A percentile compares a stretch with the other conserved stretches of the same genome.
phyloP scores from a whole-genome alignment of 2,797 vertebrate species.

The Eremophila alpestris region DNA sequence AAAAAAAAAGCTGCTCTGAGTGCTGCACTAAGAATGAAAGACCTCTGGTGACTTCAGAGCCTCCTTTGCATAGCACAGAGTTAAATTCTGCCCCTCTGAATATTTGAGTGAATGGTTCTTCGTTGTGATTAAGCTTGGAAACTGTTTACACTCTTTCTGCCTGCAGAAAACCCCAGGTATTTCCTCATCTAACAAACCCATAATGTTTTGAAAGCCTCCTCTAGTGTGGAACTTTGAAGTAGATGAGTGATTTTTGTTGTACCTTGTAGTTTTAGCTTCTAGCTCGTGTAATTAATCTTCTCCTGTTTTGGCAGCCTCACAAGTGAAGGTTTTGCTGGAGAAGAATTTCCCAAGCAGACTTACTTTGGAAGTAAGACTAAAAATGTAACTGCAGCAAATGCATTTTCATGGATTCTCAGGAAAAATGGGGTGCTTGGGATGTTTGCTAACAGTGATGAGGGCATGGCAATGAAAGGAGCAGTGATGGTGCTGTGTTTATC shows the following conservation, averaged over 20 bases:
- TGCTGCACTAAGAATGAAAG: background rate
- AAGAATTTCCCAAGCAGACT: background rate
- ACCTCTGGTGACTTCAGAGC: background rate
- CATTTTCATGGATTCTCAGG: background rate
- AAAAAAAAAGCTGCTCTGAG: background rate
- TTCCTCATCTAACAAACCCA: background rate
- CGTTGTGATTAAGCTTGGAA: background rate
- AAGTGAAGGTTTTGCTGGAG: background rate
- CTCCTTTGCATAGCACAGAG: background rate
- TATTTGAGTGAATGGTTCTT: background rate
- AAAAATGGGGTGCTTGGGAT: background rate
- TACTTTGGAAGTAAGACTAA: background rate
- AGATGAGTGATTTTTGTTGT: background rate
- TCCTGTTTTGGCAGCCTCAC: background rate
- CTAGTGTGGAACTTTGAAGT: background rate
- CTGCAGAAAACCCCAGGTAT: background rate
- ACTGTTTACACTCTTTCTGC: background rate
- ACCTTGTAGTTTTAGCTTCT: background rate
- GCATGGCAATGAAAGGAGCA: background rate
- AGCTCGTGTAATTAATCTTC: background rate
- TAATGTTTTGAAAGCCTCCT: background rate
- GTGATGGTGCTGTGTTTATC: background rate
- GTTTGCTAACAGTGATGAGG: background rate
- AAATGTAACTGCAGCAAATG: background rate
- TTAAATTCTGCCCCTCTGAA: background rate